Evolutionary conservation across 64 coral and sea anemone species (phyloP), one percentile per base, ranked within the genome.

Genomic region (Pachyseris speciosa): DNA sequence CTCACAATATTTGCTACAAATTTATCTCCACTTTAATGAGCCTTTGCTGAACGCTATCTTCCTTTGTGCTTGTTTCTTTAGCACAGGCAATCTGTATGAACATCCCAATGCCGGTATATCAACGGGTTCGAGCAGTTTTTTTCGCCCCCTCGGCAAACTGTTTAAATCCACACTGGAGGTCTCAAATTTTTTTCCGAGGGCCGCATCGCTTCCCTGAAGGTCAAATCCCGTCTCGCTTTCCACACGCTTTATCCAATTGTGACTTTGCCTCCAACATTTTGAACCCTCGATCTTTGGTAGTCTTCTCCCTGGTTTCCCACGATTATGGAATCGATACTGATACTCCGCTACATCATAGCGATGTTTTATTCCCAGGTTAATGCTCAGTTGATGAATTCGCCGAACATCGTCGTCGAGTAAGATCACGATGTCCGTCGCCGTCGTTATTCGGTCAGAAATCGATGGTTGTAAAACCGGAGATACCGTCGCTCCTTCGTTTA

Each of bases 221-320:
- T 81, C 77, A 81, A 40, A 2, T 81, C 53, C 31, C 2, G 1
- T 40, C 15, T 7, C 34, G 42, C 19, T 55, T 20, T 91, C 89
- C 31, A 27, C 84, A 60, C 81, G 89, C 20, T 91, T 91, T 17
- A 22, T 84, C 89, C 89, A 91, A 12, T 84, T 91, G 69, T 91
- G 74, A 33, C 89, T 91, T 15, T 91, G 66, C 34, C 57, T 74
- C 89, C 89, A 91, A 66, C 27, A 49, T 31, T 74, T 81, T 8
- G 77, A 61, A 4, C 34, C 31, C 8, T 61, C 19, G 19, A 84
- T 74, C 79, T 84, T 39, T 37, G 22, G 50, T 10, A 91, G 25
- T 16, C 37, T 55, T 28, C n/a, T n/a, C n/a, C 41, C 67, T 38
- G 50, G 78, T 40, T 68, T 91, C 9, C 52, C 40, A 34, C 37